These are phyloP conservation scores for Trichogramma evanescens DNA, from an alignment of 2,888 invertebrate species.

Conservation along the genomic window DNA sequence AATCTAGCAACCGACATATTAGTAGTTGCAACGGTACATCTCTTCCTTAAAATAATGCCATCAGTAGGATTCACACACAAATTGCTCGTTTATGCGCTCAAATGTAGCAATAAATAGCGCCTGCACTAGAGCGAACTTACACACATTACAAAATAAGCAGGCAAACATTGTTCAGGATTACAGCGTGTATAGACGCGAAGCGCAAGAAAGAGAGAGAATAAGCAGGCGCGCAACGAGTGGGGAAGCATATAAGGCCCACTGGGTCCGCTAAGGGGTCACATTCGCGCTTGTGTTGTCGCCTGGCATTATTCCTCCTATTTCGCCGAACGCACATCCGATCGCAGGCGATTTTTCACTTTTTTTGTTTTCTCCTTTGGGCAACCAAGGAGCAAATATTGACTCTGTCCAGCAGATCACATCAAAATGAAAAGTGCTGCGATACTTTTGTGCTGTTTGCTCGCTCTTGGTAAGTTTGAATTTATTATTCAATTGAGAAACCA, in stretches of 20 bases:
- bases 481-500: background rate
- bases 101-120: too few relatives aligned
- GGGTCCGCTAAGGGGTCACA: slow-evolving; percentile 39
- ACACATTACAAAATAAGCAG: too few relatives aligned
- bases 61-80: too few relatives aligned
- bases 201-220: too few relatives aligned
- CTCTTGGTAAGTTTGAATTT: slow-evolving; percentile 10
- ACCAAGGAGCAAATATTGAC: too few relatives aligned
- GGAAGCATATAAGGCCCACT: slow-evolving; percentile 45
- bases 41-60: too few relatives aligned
- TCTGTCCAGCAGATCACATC: background rate
- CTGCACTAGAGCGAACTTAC: too few relatives aligned
- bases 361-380: background rate
- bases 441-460: slow-evolving; percentile 14
- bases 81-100: too few relatives aligned
- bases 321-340: background rate
- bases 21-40: too few relatives aligned
- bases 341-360: background rate
- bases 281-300: slow-evolving; percentile 27
- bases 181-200: too few relatives aligned
- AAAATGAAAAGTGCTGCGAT: slow-evolving; percentile 9
- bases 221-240: slow-evolving; percentile 17
- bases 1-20: too few relatives aligned
- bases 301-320: background rate
- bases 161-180: too few relatives aligned